Base-by-base conservation (phyloP, 1,140 invertebrate genomes). In the Trichogramma pretiosum region DNA sequence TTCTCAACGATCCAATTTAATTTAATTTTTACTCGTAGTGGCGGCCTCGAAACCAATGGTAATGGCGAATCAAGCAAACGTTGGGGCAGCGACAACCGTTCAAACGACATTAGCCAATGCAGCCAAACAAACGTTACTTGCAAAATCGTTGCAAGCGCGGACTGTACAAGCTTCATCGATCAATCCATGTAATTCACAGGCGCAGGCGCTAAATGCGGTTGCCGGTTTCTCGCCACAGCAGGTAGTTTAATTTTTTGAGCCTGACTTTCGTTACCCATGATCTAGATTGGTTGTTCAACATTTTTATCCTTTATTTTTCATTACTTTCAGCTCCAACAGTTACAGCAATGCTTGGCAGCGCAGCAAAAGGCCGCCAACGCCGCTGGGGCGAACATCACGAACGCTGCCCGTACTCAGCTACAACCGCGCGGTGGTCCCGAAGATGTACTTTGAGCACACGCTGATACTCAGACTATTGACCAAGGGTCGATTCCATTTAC, bases 111-210 rank as follows among this genome's bases (percentile, higher is more conserved):
- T 63, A 52, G 63, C 67, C 65, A 61, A 61, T 60, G 63, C 60
- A 51, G 70, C 68, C 47, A 72, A 70, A 60, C 69, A 72, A 59
- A 68, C 69, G 33, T 56, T 72, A 50, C 59, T 72, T 49, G 64
- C 69, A 45, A 72, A 72, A 59, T 67, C 68, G 36, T 60, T 70
- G 53, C 65, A 72, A 42, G 60, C 65, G 35, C 65, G 66, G 57
- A 56, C 64, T 50, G 48, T 56, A 41, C 63, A 64, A 57, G 57
- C 63, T 50, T 48, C 56, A 51, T 60, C 61, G 49, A 63, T 65
- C 46, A 63, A 63, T 48, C 68, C 68, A 22, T 64, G 63, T 39
- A 70, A 63, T 56, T 57, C 62, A 9, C 69, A 71, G 52, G 63
- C 61, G 32, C 67, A 69, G 52, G 58, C 61, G 52, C 59, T 69